Evolutionary conservation across 2,113 vertebrate species (phyloP), one percentile per base, ranked within the genome.

Genomic region (Clupea harengus): DNA sequence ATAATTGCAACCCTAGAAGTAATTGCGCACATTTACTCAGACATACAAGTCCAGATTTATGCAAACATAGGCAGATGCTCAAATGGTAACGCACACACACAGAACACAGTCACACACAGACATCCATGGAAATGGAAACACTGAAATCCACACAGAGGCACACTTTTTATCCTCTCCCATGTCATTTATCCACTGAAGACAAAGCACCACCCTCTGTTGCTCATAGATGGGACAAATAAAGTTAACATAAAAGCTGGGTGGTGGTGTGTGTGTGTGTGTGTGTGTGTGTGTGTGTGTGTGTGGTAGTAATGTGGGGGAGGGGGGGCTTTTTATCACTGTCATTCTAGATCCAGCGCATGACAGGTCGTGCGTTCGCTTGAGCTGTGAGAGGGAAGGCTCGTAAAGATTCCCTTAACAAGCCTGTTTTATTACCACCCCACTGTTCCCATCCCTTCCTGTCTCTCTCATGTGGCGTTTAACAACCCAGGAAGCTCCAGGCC

Each of bases 371-470:
- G 91, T 88, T 91, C 89, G 82, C 54, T 83, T 25, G 64, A 25
- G n/a, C 10, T 10, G 28, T 25, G 75, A 45, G 25, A 86, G 86
- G 85, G 89, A 89, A 90, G 32, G 83, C 86, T 92, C 89, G 93
- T 92, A 93, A 93, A 72, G 92, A 91, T 85, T 89, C 87, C 87
- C 88, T 90, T 90, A 93, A 93, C 89, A 91, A 92, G 92, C 57
- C 87, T 87, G 67, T 89, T 92, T 92, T 92, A 92, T 89, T 89
- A 90, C 89, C 91, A 88, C 90, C 91, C 91, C 57, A 87, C 91
- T 92, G 90, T 88, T 93, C 88, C 91, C 87, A 90, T 91, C 88
- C 88, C 90, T 88, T 90, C 85, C 17, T 5, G 52, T 54, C 52
- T 54, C 52, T 54, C 52, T 54, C 52, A 18, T 54, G 52, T 54